Evolutionary conservation across 2,888 invertebrate genomes (phyloP).

Genomic region (Crocallis elinguaria): DNA sequence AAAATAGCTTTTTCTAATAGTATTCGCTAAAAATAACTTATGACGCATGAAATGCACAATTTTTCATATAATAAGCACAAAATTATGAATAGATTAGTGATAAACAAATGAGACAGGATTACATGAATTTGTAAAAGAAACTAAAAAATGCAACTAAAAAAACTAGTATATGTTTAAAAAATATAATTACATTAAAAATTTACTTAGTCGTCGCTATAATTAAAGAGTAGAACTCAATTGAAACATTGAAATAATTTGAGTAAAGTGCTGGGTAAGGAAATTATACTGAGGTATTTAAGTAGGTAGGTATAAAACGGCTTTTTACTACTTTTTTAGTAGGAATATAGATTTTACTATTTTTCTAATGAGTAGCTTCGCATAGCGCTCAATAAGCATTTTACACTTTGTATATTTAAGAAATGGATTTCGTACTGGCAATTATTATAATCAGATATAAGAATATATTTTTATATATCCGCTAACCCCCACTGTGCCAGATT

Average conservation of each 20-base stretch:
- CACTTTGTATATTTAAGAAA: conserved; percentile 16
- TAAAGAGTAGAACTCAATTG: too few species aligned
- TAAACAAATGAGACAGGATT: conserved; percentile 36
- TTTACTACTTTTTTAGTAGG: conserved; percentile 28
- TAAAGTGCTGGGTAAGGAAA: neutral
- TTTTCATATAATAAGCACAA: conserved; percentile 28
- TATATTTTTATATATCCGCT: too few species aligned
- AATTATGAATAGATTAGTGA: too few species aligned
- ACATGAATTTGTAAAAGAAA: conserved; percentile 21
- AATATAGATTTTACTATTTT: conserved; percentile 31
- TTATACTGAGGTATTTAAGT: neutral
- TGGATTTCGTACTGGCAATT: conserved; percentile 33
- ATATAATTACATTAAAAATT: too few species aligned
- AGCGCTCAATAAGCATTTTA: conserved; percentile 46
- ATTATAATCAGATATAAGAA: too few species aligned
- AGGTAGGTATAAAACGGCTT: conserved; percentile 23
- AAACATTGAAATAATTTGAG: too few species aligned
- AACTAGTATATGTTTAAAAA: too few species aligned
- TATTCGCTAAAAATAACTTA: conserved; percentile 31
- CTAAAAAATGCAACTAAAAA: neutral
- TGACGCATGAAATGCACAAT: conserved; percentile 51
- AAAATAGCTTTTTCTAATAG: conserved; percentile 31
- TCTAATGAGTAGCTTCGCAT: conserved; percentile 52
- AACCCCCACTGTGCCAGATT: too few species aligned
- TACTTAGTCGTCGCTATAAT: too few species aligned